These are phyloP conservation scores for Tolypeutes matacus DNA, from an alignment of 2,797 vertebrate species.

Conservation along the genomic window DNA sequence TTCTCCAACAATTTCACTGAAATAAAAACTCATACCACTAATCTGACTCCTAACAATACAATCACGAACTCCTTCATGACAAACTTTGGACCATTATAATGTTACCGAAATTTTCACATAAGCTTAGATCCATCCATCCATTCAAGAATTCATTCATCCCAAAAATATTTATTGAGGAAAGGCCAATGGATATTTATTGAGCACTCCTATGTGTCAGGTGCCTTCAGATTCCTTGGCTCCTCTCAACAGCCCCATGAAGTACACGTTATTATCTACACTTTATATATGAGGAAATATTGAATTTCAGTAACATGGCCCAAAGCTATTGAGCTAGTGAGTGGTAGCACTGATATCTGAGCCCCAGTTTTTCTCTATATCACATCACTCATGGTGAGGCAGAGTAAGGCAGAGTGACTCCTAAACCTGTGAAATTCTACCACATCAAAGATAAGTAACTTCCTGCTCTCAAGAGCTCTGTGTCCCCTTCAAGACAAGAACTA, in stretches of 20 bases:
- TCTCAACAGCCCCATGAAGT: neutral
- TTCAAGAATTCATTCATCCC: neutral
- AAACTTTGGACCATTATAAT: neutral
- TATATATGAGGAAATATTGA: neutral
- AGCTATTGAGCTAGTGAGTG: neutral
- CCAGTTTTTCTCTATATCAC: neutral
- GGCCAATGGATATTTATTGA: neutral
- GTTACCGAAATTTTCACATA: neutral
- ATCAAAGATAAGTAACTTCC: neutral
- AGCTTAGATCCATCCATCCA: neutral
- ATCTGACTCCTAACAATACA: neutral
- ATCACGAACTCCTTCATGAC: neutral
- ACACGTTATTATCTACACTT: neutral
- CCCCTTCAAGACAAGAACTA: neutral
- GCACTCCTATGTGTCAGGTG: neutral
- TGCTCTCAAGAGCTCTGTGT: neutral
- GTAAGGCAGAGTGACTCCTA: neutral
- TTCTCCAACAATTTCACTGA: conserved; percentile 1
- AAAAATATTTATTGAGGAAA: conserved; percentile 5
- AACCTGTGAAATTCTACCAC: neutral
- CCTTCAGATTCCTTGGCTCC: neutral
- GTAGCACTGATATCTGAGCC: neutral
- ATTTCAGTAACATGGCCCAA: neutral
- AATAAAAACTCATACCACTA: neutral
- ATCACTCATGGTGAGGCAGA: neutral